Conservation (phyloP, 2,113 vertebrate genomes). For the Notothenia rossii region DNA sequence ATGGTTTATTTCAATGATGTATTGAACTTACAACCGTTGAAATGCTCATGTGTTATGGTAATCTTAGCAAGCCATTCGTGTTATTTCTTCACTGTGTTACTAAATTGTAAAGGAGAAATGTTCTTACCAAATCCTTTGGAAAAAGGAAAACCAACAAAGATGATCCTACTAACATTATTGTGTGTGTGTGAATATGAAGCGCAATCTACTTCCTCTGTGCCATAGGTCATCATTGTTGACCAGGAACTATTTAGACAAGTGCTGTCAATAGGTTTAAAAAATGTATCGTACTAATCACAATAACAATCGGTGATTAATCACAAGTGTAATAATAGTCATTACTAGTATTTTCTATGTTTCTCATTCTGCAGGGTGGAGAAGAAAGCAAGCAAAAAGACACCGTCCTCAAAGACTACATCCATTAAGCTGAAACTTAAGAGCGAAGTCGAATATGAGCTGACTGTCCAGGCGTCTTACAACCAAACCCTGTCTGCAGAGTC, state of each 20-base stretch:
- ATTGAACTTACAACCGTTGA: not conserved
- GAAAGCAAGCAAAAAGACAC: accelerated
- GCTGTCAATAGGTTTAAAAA: too few relatives aligned
- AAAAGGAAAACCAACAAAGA: too few relatives aligned
- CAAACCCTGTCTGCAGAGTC: not conserved
- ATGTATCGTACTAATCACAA: too few relatives aligned
- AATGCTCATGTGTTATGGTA: not conserved
- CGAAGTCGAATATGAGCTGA: accelerated
- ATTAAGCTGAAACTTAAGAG: not conserved
- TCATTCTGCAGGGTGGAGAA: not conserved
- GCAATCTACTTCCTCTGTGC: too few relatives aligned
- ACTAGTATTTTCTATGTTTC: not conserved
- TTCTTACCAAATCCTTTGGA: too few relatives aligned
- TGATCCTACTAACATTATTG: not conserved
- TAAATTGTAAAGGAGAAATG: not conserved
- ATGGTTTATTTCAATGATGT: not conserved
- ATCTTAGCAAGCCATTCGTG: not conserved
- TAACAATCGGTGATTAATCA: too few relatives aligned
- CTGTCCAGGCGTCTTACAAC: slow-evolving; percentile 39
- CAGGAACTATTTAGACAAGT: not conserved
- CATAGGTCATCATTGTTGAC: not conserved
- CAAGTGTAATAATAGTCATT: too few relatives aligned
- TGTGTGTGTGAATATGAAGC: not conserved
- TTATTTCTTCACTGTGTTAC: not conserved
- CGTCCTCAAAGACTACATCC: not conserved